A percentile compares a stretch with the other conserved stretches of the same genome.
Evolutionary conservation across 2,113 vertebrate species (phyloP).

Genomic region (Pseudorasbora parva): DNA sequence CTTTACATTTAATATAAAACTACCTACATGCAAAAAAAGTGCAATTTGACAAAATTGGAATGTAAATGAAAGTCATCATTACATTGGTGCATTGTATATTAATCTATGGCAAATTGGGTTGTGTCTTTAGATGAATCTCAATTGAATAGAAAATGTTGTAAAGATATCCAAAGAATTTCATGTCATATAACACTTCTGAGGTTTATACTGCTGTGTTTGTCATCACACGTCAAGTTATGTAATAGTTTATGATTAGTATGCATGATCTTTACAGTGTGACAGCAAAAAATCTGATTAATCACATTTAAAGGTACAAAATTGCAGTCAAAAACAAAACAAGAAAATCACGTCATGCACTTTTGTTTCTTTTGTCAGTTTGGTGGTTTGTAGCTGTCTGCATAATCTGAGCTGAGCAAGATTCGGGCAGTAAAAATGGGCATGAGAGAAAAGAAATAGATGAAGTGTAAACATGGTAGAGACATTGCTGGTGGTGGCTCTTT

Average conservation of each 20-base stretch:
- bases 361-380: neutral
- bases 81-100: neutral
- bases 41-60: neutral
- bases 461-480: constrained; percentile 70
- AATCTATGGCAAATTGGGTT: neutral
- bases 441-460: neutral
- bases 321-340: neutral
- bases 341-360: neutral
- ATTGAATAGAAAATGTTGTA: neutral
- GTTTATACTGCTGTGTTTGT: neutral
- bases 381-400: neutral
- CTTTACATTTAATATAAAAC: neutral
- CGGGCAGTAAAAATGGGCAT: constrained; percentile 15
- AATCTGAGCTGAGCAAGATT: neutral
- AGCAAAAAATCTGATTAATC: neutral
- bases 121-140: neutral
- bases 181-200: neutral
- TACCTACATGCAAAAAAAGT: neutral
- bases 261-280: neutral
- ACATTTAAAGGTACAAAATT: constrained; percentile 32
- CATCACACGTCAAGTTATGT: neutral
- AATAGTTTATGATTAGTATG: neutral
- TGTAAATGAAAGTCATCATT: neutral
- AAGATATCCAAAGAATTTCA: neutral
- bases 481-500: constrained; percentile 60